Base-by-base conservation (phyloP, 1,140 invertebrate genomes). In the Papilio xuthus region DNA sequence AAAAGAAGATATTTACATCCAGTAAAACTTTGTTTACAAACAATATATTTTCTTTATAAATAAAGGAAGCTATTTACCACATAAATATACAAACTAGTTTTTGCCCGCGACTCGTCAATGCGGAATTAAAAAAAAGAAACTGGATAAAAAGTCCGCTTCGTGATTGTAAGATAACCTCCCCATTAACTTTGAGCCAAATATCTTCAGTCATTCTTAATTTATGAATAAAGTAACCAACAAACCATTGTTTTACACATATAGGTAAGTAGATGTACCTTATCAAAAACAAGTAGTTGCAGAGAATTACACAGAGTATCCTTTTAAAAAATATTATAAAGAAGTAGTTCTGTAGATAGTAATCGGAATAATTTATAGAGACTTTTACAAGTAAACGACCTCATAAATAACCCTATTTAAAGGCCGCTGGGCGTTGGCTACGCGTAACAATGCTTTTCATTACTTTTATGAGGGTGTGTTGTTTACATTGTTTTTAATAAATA, bases 281-380 rank as follows among this genome's bases (percentile, higher is more conserved):
- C 69, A 75, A n/a, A 67, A 79, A 63, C 28, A 32, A 26, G 10
- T 20, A n/a, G 15, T 15, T 42, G 18, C 10, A 72, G 42, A 72
- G 23, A 23, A 72, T 44, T 44, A 7, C 47, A 41, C 42, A 42
- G n/a, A 44, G 4, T 26, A 42, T 26, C 20, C 15, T 71, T 69
- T 20, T 8, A 71, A 71, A 42, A 42, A 77, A 7, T 32, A 63
- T 26, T 32, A 28, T 26, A 60, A n/a, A 41, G 32, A 56, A 67
- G 53, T 63, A 18, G 44, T 80, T 77, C 79, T 41, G 42, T 42
- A 80, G 83, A 86, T 86, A 75, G 76, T 85, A 84, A 88, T 88
- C 86, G 74, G 4, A 7, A 77, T 88, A 87, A 88, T 88, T 88
- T 88, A 87, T 86, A 85, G 83, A 78, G 78, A 84, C 87, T 82